phyloP scores from a whole-genome alignment of 2,797 vertebrate species.

The Oceanodroma leucorhoa region DNA sequence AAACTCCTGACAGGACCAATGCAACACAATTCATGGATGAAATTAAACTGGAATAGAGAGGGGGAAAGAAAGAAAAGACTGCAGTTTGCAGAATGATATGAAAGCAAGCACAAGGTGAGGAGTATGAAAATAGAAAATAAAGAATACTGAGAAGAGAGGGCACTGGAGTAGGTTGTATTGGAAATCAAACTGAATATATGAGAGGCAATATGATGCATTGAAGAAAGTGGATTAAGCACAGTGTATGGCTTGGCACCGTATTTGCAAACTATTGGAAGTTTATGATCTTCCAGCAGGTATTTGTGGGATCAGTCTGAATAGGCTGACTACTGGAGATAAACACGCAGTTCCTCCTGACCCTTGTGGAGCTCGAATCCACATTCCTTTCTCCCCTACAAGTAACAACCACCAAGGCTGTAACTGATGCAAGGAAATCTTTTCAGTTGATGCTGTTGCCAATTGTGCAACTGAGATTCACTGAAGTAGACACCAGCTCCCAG shows the following conservation, averaged over 20 bases:
- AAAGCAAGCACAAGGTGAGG: neutral
- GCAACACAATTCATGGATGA: neutral
- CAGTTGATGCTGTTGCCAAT: neutral
- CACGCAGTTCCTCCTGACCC: rapidly evolving
- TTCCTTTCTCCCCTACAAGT: neutral
- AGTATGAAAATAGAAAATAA: neutral
- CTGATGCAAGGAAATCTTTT: neutral
- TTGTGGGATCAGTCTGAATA: neutral
- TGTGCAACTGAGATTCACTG: neutral
- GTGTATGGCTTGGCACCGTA: neutral
- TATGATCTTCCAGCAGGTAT: neutral
- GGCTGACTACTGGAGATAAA: neutral
- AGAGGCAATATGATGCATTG: neutral
- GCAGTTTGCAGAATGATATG: neutral
- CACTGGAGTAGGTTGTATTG: neutral
- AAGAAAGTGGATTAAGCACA: neutral
- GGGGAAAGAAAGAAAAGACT: neutral
- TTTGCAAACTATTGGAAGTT: neutral
- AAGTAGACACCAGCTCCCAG: neutral
- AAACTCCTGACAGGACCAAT: neutral
- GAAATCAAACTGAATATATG: neutral
- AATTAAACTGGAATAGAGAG: neutral
- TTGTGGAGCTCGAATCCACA: neutral
- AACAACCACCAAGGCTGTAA: neutral
- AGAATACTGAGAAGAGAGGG: neutral